These are phyloP conservation scores for Plectrocnemia conspersa DNA, from an alignment of 1,140 invertebrate species.

Conservation along the genomic window DNA sequence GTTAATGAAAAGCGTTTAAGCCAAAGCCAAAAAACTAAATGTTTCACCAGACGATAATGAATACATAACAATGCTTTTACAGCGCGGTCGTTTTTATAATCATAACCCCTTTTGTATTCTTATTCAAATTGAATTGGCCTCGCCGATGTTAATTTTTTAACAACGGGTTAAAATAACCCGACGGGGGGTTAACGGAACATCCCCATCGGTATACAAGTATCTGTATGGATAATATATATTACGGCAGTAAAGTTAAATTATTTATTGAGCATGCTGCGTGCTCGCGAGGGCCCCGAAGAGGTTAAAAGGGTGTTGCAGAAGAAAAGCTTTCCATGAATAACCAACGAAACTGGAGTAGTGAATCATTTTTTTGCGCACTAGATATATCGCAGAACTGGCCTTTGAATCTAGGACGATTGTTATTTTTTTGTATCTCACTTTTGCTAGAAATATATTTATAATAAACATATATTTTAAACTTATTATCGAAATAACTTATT, in stretches of 20 bases:
- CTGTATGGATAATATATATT: constrained; percentile 25
- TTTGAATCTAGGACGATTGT: too few relatives aligned
- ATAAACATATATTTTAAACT: too few relatives aligned
- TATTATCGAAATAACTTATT: too few relatives aligned
- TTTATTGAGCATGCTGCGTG: constrained; percentile 32
- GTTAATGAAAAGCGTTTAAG: constrained; percentile 2
- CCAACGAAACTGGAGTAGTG: too few relatives aligned
- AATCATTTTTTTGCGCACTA: too few relatives aligned
- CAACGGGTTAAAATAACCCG: constrained; percentile 30
- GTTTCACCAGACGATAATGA: constrained; percentile 31
- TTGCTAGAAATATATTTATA: too few relatives aligned
- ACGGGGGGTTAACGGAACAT: constrained; percentile 15
- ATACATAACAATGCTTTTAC: constrained; percentile 35
- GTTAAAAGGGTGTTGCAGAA: too few relatives aligned
- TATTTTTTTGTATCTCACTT: too few relatives aligned
- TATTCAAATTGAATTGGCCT: constrained; percentile 34
- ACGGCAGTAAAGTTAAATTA: constrained; percentile 33
- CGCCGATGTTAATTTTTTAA: constrained; percentile 34
- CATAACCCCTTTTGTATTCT: constrained; percentile 31
- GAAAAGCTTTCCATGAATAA: too few relatives aligned
- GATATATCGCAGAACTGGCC: too few relatives aligned
- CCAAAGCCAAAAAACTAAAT: constrained; percentile 25
- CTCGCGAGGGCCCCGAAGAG: too few relatives aligned
- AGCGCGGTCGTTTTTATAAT: constrained; percentile 17
- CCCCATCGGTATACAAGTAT: neutral